A percentile compares a stretch with the other conserved stretches of the same genome.
Conservation (phyloP, 2,888 invertebrate species). For the Drosophila atroscutellata region DNA sequence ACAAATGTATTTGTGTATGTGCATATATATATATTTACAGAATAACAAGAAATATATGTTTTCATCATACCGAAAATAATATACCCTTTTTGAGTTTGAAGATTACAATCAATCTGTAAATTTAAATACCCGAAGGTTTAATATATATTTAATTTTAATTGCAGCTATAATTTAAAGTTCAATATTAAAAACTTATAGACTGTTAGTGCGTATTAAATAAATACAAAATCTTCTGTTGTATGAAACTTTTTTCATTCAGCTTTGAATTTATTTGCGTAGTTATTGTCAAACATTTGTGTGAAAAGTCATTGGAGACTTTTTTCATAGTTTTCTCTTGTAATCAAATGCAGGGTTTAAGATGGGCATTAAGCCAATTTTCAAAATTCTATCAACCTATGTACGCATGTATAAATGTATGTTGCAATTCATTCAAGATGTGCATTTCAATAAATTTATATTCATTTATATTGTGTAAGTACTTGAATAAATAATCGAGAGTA, state of each 20-base stretch:
- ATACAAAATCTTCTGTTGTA: neutral
- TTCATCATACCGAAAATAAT: neutral
- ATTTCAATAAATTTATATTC: neutral
- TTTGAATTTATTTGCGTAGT: neutral
- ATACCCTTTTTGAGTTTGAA: slow-evolving; percentile 14
- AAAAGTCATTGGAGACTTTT: neutral
- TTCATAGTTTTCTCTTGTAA: neutral
- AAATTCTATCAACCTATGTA: neutral
- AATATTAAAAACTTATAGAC: too few relatives aligned
- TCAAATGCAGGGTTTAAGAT: neutral
- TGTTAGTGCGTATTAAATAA: neutral
- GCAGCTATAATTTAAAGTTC: neutral
- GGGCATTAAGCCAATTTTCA: neutral
- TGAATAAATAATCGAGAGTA: neutral
- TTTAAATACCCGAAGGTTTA: neutral
- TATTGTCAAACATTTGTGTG: neutral
- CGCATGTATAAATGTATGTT: neutral
- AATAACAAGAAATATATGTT: neutral
- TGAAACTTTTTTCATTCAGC: neutral
- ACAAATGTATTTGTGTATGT: slow-evolving; percentile 14
- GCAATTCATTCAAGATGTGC: neutral
- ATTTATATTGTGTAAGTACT: neutral
- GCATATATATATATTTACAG: neutral
- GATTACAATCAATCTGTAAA: neutral
- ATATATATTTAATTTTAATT: neutral